phyloP scores from a whole-genome alignment of 2,797 vertebrate genomes.

The Brachyalestes nurse region DNA sequence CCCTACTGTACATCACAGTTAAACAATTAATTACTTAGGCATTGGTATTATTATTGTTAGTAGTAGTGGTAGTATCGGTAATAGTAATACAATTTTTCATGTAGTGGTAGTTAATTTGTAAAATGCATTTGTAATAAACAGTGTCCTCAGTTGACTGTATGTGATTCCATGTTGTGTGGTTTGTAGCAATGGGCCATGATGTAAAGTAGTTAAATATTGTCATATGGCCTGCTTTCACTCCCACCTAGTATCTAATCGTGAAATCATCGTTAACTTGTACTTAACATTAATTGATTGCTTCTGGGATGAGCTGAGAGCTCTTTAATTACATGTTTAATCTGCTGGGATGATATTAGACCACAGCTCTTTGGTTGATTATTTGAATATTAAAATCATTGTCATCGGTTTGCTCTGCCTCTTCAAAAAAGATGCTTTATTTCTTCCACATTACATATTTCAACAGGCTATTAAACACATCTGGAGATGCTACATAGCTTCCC shows the following conservation, averaged over 20 bases:
- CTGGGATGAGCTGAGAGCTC: conserved; percentile 58
- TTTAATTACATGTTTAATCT: conserved; percentile 54
- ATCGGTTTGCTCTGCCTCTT: conserved; percentile 21
- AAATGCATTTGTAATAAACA: background rate
- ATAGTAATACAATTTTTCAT: too few species aligned
- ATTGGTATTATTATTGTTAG: too few species aligned
- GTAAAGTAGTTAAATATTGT: conserved; percentile 18
- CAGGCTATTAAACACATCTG: conserved; percentile 6
- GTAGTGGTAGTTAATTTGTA: too few species aligned
- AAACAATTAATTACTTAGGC: too few species aligned
- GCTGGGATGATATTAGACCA: conserved; percentile 43
- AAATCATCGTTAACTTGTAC: conserved; percentile 58
- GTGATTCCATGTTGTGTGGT: background rate
- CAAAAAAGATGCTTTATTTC: conserved; percentile 11
- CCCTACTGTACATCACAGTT: too few species aligned
- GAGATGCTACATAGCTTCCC: background rate
- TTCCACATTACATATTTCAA: conserved; percentile 5
- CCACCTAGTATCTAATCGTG: conserved; percentile 42
- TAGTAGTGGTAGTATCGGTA: too few species aligned
- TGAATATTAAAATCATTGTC: conserved; percentile 24
- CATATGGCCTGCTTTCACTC: conserved; percentile 45
- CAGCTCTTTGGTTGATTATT: conserved; percentile 13
- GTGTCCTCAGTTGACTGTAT: background rate
- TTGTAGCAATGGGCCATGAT: background rate
- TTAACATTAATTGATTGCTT: conserved; percentile 65